Conservation (phyloP, 1,140 invertebrate genomes). For the Nomia melanderi region DNA sequence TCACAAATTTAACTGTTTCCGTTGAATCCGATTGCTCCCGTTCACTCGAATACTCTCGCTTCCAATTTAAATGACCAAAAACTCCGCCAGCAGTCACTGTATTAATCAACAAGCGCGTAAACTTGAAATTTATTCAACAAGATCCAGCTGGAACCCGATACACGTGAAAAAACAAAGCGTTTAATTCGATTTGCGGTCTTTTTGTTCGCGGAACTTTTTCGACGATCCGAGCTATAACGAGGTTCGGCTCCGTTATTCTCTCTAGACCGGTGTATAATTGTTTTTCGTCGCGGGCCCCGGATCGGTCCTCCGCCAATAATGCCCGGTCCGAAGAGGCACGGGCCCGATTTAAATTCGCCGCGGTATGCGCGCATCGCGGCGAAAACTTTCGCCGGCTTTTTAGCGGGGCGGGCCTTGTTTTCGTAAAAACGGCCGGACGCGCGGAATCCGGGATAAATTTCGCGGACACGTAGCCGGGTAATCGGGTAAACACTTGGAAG, state of each 20-base stretch:
- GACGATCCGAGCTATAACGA: too few species aligned
- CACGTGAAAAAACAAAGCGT: too few species aligned
- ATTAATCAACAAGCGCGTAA: too few species aligned
- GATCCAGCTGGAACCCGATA: too few species aligned
- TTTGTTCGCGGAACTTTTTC: too few species aligned
- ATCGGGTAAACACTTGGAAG: constrained; percentile 49
- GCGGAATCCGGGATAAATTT: constrained; percentile 55
- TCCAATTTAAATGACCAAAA: too few species aligned
- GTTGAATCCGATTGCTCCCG: too few species aligned
- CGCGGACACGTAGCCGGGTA: constrained; percentile 44
- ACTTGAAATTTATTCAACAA: too few species aligned
- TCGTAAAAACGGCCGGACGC: constrained; percentile 31
- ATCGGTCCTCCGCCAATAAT: neutral
- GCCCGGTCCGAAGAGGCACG: neutral
- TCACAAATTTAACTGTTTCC: too few species aligned
- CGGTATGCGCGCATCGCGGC: constrained; percentile 11
- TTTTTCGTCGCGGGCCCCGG: neutral
- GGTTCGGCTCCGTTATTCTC: neutral
- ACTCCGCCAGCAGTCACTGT: too few species aligned
- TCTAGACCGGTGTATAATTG: neutral
- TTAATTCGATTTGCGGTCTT: too few species aligned
- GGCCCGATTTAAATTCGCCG: constrained; percentile 12
- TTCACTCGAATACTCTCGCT: too few species aligned
- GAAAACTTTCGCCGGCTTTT: constrained; percentile 10
- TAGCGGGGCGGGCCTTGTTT: neutral